A percentile compares a stretch with the other conserved stretches of the same genome.
phyloP scores from a whole-genome alignment of 2,797 vertebrate genomes.

The Danionella dracula region DNA sequence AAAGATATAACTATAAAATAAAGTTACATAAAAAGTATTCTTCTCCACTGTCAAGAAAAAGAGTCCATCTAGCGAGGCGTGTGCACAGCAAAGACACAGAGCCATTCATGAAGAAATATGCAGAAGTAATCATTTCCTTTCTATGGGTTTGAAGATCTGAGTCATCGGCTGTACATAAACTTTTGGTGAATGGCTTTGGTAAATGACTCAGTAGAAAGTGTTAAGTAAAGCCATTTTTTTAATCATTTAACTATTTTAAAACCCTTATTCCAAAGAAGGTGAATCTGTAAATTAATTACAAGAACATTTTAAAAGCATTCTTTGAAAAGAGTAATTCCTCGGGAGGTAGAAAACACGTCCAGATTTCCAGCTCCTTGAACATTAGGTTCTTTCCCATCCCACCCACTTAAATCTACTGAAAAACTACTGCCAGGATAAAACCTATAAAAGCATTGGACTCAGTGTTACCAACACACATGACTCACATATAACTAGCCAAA shows the following conservation, averaged over 20 bases:
- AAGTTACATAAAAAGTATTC: too few species aligned
- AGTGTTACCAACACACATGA: not conserved
- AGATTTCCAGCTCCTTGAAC: constrained; percentile 49
- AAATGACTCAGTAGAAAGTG: constrained; percentile 23
- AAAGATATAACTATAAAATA: too few species aligned
- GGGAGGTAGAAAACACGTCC: constrained; percentile 38
- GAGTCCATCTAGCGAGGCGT: not conserved
- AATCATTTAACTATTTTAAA: not conserved
- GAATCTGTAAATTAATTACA: constrained; percentile 41
- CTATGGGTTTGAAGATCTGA: not conserved
- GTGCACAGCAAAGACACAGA: not conserved
- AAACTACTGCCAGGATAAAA: constrained; percentile 46
- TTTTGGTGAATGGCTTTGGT: too few species aligned
- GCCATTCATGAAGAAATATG: constrained; percentile 15
- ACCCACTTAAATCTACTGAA: constrained; percentile 39
- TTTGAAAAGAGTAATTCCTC: constrained; percentile 28
- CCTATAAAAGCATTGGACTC: not conserved
- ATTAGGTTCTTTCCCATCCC: constrained; percentile 12
- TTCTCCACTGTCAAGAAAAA: too few species aligned
- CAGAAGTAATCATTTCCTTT: not conserved
- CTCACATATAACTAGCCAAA: not conserved
- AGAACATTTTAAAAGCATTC: not conserved
- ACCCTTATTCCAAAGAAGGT: not conserved
- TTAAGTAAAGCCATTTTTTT: not conserved
- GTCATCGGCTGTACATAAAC: constrained; percentile 13